A percentile compares a stretch with the other conserved stretches of the same genome.
These are phyloP conservation scores for Bhutanitis thaidina DNA, from an alignment of 2,888 invertebrate species.

Conservation along the genomic window DNA sequence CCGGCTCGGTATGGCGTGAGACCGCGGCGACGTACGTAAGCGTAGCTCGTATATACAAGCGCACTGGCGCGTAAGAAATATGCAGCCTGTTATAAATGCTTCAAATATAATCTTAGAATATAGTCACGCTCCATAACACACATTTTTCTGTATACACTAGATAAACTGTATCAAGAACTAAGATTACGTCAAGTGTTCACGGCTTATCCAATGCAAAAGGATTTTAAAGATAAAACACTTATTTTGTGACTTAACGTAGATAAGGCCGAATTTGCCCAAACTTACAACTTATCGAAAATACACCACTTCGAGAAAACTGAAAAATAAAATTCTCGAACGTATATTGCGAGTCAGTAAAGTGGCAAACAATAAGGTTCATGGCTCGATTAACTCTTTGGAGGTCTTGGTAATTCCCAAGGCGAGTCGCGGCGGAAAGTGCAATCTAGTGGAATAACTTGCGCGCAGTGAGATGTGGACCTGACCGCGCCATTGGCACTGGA, in stretches of 20 bases:
- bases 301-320: not conserved
- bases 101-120: not conserved
- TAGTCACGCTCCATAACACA: not conserved
- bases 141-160: not conserved
- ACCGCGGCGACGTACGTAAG: constrained; percentile 11
- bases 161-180: not conserved
- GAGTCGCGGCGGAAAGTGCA: constrained; percentile 35
- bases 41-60: constrained; percentile 12
- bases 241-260: no score
- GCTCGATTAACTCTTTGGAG: constrained; percentile 34
- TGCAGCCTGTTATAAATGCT: not conserved
- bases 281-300: no score
- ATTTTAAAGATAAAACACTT: no score
- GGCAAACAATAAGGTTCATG: constrained; percentile 44
- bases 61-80: constrained; percentile 4
- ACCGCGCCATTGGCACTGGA: constrained; percentile 26
- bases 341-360: constrained; percentile 32
- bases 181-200: no score
- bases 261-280: no score
- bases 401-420: constrained; percentile 28
- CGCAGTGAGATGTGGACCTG: constrained; percentile 32
- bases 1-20: constrained; percentile 17
- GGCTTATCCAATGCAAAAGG: no score
- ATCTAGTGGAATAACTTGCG: constrained; percentile 42
- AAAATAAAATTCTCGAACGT: constrained; percentile 20